Conservation (phyloP, 2,113 vertebrate genomes). For the Sterna hirundo region DNA sequence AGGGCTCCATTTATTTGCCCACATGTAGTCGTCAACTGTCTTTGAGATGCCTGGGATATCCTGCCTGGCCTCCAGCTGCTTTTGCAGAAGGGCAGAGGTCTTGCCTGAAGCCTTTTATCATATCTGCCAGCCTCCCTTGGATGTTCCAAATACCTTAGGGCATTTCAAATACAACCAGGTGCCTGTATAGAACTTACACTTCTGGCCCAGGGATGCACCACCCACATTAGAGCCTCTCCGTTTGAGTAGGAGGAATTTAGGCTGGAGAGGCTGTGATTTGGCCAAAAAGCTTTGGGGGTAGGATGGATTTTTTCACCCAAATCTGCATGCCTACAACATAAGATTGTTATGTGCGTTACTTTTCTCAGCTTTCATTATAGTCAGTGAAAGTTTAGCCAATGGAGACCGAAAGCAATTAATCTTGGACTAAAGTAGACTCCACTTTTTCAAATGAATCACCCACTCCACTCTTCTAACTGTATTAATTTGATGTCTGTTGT, state of each 20-base stretch:
- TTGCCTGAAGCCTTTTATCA: conserved; percentile 20
- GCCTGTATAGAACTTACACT: not conserved
- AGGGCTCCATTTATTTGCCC: not conserved
- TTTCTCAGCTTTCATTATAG: not conserved
- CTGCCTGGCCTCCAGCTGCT: conserved; percentile 56
- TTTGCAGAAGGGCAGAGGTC: conserved; percentile 40
- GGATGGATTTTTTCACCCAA: not conserved
- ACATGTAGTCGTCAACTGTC: conserved; percentile 1
- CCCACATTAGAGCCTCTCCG: not conserved
- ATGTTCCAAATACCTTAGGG: conserved; percentile 13
- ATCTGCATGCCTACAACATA: not conserved
- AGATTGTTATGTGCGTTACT: not conserved
- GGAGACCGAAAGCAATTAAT: not conserved
- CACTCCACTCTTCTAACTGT: not conserved
- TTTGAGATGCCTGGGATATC: conserved; percentile 26
- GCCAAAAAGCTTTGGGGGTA: not conserved
- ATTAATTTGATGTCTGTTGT: not conserved
- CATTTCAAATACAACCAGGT: conserved; percentile 32
- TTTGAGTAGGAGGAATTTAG: not conserved
- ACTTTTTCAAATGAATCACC: not conserved
- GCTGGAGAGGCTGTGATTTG: not conserved
- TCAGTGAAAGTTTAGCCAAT: not conserved
- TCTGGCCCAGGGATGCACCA: not conserved
- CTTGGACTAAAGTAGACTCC: not conserved
- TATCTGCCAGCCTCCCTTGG: not conserved